Evolutionary conservation across 2,113 vertebrate genomes (phyloP), one percentile per base, ranked within the genome.

Genomic region (Pluvialis apricaria): DNA sequence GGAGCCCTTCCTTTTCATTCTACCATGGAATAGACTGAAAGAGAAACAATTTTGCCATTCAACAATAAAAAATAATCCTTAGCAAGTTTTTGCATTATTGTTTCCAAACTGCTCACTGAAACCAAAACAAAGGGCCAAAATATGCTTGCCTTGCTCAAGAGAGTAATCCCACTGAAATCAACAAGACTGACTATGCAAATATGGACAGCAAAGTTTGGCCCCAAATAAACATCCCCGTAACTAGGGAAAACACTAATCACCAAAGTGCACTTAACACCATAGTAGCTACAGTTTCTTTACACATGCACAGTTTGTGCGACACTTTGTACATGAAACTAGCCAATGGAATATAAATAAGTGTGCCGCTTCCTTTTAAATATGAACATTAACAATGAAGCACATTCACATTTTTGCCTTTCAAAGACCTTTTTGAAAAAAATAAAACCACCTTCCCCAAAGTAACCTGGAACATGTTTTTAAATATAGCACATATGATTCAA

Each of bases 351-450:
- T 94, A 88, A 97, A 97, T 97, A 98, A 97, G 96, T 96, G 98
- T 97, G 98, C 97, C 86, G 97, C 94, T 94, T 97, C 83, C 92
- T 97, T 98, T 98, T 97, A 98, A 98, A 97, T 98, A 98, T 97
- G 97, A 96, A 97, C 83, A 97, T 96, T 72, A 90, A 90, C 91
- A 96, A 97, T 77, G 95, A 97, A 98, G 96, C 97, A 92, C 90
- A 96, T 98, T 98, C 98, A 97, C 97, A 97, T 96, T 98, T 97
- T 90, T 91, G 86, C 97, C 96, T 95, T 96, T 95, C 96, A 95
- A 96, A 97, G 96, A 97, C 92, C 64, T 89, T 81, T 94, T 66
- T 80, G 70, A 32, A 84, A 96, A 65, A 61, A 36, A 94, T 1
- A 77, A 86, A 87, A 54, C 6, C 79, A 95, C 69, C 93, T 93